phyloP scores from a whole-genome alignment of 2,888 invertebrate species.

The Masnerella sp. region DNA sequence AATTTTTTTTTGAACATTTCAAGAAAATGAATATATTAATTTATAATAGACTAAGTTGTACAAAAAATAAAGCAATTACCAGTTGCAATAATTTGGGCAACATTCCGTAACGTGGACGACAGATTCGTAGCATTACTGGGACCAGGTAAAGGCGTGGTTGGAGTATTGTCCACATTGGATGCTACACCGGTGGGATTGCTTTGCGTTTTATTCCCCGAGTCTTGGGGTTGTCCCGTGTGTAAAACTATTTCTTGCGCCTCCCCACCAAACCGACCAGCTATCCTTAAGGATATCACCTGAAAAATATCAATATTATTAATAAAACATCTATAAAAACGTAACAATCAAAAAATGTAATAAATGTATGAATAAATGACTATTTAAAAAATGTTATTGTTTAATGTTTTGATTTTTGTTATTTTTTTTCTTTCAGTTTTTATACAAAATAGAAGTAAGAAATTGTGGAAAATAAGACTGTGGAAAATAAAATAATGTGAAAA shows the following conservation, averaged over 20 bases:
- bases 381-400: no score
- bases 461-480: no score
- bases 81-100: conserved; percentile 75
- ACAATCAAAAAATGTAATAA: no score
- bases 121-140: conserved; percentile 74
- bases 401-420: no score
- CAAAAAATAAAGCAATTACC: conserved; percentile 63
- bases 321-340: conserved; percentile 16
- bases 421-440: no score
- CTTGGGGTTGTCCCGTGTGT: conserved; percentile 79
- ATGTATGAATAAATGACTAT: no score
- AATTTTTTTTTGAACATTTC: no score
- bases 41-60: background rate
- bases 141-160: conserved; percentile 72
- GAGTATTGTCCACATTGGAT: conserved; percentile 68
- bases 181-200: conserved; percentile 68
- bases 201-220: conserved; percentile 72
- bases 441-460: no score
- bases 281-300: conserved; percentile 81
- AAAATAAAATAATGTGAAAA: no score
- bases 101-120: conserved; percentile 73
- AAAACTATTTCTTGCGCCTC: conserved; percentile 86
- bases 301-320: conserved; percentile 19
- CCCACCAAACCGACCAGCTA: conserved; percentile 82
- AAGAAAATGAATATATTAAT: no score